Evolutionary conservation across 2,888 invertebrate genomes (phyloP).

Genomic region (Molanna angustata): DNA sequence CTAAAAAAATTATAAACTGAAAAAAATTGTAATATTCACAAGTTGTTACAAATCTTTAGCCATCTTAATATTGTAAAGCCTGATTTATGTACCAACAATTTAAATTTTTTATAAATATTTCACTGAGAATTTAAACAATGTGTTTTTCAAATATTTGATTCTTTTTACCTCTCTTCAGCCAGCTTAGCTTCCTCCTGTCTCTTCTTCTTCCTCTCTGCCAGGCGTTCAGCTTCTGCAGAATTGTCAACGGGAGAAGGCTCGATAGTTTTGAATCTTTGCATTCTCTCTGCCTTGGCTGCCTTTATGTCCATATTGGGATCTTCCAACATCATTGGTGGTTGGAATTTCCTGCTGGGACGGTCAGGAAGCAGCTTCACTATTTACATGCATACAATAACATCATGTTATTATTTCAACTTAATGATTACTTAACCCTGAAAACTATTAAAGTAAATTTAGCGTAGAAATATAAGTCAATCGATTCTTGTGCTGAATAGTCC

Average conservation of each 20-base stretch:
- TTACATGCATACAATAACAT: too few species aligned
- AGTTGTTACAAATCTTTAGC: too few species aligned
- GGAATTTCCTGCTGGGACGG: constrained; percentile 68
- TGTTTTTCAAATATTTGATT: background rate
- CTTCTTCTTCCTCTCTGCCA: constrained; percentile 55
- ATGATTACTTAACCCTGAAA: too few species aligned
- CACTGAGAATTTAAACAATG: too few species aligned
- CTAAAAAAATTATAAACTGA: too few species aligned
- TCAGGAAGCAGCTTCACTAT: constrained; percentile 64
- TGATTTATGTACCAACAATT: too few species aligned
- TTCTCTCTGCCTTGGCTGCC: constrained; percentile 61
- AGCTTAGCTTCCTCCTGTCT: constrained; percentile 62
- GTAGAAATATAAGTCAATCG: background rate
- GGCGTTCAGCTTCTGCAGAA: constrained; percentile 43
- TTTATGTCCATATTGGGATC: constrained; percentile 59
- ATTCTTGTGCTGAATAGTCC: background rate
- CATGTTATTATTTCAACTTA: too few species aligned
- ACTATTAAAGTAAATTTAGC: too few species aligned
- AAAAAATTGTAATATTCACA: too few species aligned
- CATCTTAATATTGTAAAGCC: too few species aligned
- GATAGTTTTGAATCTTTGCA: constrained; percentile 58
- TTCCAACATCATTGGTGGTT: constrained; percentile 56
- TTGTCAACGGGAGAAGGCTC: constrained; percentile 41
- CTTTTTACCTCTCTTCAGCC: constrained; percentile 56
- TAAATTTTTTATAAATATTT: too few species aligned